Evolutionary conservation across 2,888 invertebrate species (phyloP).

Genomic region (Tachina fera): DNA sequence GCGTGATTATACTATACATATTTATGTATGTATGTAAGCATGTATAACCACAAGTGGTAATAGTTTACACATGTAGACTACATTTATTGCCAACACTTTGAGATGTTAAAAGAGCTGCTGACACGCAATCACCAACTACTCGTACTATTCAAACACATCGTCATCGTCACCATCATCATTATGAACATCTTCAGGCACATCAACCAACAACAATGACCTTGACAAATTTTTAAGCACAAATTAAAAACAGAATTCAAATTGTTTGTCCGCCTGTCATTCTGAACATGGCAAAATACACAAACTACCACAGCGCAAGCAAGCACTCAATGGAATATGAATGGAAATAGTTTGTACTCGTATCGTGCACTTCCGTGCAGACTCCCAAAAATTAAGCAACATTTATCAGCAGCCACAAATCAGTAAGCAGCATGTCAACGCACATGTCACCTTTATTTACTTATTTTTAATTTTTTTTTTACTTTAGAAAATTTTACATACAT

Average conservation of each 20-base stretch:
- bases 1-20: not conserved
- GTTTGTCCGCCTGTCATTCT: slow-evolving; percentile 60
- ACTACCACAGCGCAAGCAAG: slow-evolving; percentile 32
- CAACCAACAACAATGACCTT: slow-evolving; percentile 52
- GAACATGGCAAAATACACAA: slow-evolving; percentile 29
- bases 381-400: slow-evolving; percentile 50
- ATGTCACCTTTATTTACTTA: slow-evolving; percentile 46
- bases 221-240: slow-evolving; percentile 48
- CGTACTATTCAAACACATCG: slow-evolving; percentile 41
- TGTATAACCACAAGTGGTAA: slow-evolving; percentile 40
- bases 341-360: slow-evolving; percentile 51
- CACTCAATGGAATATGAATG: slow-evolving; percentile 29
- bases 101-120: slow-evolving; percentile 44
- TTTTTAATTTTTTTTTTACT: slow-evolving; percentile 11
- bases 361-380: slow-evolving; percentile 64
- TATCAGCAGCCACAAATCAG: slow-evolving; percentile 66
- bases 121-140: slow-evolving; percentile 55
- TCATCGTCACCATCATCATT: not conserved
- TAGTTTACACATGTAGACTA: slow-evolving; percentile 65
- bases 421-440: slow-evolving; percentile 66
- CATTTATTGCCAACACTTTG: slow-evolving; percentile 62
- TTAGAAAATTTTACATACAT: slow-evolving; percentile 19
- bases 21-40: not conserved
- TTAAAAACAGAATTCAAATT: slow-evolving; percentile 58
- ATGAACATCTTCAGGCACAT: slow-evolving; percentile 3